Conservation (phyloP, 2,113 vertebrate species). For the Paralichthys olivaceus region DNA sequence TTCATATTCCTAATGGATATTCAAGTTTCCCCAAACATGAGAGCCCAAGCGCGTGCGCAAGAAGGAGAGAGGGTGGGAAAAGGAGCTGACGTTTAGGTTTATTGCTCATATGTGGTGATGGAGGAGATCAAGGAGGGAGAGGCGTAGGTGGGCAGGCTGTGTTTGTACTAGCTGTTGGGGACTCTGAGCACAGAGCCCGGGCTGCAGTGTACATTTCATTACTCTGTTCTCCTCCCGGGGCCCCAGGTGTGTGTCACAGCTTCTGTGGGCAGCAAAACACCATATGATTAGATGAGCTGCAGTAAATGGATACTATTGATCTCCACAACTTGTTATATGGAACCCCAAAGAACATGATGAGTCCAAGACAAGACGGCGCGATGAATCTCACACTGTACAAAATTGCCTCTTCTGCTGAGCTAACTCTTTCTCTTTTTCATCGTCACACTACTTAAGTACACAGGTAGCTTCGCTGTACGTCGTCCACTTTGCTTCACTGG, state of each 20-base stretch:
- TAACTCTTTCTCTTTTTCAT: constrained; percentile 59
- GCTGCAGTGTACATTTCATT: constrained; percentile 80
- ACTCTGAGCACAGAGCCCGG: constrained; percentile 37
- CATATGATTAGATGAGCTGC: constrained; percentile 78
- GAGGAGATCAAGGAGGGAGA: constrained; percentile 46
- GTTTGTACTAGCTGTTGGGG: constrained; percentile 68
- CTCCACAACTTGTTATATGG: constrained; percentile 78
- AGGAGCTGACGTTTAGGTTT: constrained; percentile 54
- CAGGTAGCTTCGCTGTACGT: constrained; percentile 38
- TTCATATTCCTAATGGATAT: constrained; percentile 64
- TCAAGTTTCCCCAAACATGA: constrained; percentile 60
- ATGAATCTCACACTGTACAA: constrained; percentile 55
- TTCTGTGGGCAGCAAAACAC: constrained; percentile 56
- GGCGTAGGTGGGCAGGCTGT: constrained; percentile 23
- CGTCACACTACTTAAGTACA: constrained; percentile 52
- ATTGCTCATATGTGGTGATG: constrained; percentile 68
- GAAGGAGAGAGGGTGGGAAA: constrained; percentile 4
- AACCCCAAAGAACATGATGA: constrained; percentile 64
- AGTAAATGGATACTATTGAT: constrained; percentile 81
- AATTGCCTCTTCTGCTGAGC: constrained; percentile 67
- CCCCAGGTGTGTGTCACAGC: constrained; percentile 63
- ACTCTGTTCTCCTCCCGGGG: constrained; percentile 70
- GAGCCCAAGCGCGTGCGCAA: constrained; percentile 28
- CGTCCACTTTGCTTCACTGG: constrained; percentile 41
- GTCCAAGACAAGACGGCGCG: constrained; percentile 61